Conservation (phyloP, 2,797 vertebrate genomes). For the Rhyacichthys aspro region DNA sequence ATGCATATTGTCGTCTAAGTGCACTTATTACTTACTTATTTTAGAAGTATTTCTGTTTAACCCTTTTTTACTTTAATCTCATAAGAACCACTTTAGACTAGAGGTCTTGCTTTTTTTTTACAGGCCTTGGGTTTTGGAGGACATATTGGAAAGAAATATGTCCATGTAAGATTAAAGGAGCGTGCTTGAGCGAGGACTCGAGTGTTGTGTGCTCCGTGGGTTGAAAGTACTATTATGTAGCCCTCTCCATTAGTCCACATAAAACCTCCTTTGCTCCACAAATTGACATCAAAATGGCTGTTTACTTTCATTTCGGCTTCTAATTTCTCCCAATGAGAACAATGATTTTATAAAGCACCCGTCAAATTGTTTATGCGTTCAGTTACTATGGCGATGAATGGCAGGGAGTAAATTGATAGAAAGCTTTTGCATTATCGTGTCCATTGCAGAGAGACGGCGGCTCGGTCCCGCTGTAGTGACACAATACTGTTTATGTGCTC, state of each 20-base stretch:
- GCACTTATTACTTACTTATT: too few species aligned
- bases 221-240: not conserved
- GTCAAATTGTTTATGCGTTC: conserved; percentile 32
- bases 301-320: conserved; percentile 39
- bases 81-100: not conserved
- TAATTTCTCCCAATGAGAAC: conserved; percentile 42
- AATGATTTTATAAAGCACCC: conserved; percentile 31
- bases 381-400: conserved; percentile 42
- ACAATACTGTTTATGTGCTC: conserved; percentile 33
- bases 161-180: conserved; percentile 30
- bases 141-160: conserved; percentile 1
- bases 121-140: not conserved
- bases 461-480: conserved; percentile 52
- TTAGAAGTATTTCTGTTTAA: too few species aligned
- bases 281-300: conserved; percentile 40
- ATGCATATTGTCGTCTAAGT: too few species aligned
- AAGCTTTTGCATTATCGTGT: conserved; percentile 69
- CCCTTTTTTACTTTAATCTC: not conserved
- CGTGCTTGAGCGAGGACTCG: not conserved
- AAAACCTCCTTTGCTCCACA: conserved; percentile 20
- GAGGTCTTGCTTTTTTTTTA: conserved; percentile 16
- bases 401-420: conserved; percentile 62
- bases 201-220: not conserved
- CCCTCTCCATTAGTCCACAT: conserved; percentile 1
- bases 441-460: conserved; percentile 34